Percentiles rank a stretch among this genome's conserved stretches.
phyloP scores from a whole-genome alignment of 2,113 vertebrate genomes.

The Osmerus mordax region DNA sequence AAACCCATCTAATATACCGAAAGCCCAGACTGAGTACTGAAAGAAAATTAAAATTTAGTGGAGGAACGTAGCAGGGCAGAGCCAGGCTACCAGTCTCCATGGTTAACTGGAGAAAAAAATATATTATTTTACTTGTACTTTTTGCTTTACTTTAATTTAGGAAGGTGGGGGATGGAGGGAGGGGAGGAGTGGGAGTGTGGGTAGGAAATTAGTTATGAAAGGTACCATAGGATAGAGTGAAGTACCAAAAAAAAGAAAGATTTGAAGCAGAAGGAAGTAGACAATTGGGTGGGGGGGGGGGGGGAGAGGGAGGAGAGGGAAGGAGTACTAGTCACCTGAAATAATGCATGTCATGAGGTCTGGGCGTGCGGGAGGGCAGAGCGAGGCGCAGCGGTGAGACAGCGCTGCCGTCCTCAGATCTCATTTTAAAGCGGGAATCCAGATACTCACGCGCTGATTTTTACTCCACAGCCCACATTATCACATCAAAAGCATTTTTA shows the following conservation, averaged over 20 bases:
- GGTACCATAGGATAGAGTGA: neutral
- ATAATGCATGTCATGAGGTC: constrained; percentile 5
- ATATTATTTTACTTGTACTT: no score
- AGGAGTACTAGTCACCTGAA: constrained; percentile 25
- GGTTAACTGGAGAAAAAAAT: neutral
- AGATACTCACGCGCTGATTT: neutral
- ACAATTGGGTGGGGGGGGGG: neutral
- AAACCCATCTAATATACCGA: no score
- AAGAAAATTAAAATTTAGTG: no score
- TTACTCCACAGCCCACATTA: constrained; percentile 33
- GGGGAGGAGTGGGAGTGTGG: neutral
- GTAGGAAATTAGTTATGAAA: neutral
- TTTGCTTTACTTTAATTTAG: neutral
- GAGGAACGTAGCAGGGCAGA: no score
- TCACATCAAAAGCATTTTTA: constrained; percentile 33
- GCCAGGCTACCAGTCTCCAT: neutral
- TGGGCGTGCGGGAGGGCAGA: neutral
- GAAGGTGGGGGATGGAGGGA: neutral
- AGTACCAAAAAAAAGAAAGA: neutral
- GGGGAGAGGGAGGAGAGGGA: neutral
- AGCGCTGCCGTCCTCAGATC: constrained; percentile 9
- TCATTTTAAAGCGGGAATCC: neutral
- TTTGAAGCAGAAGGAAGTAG: neutral
- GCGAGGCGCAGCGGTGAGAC: neutral
- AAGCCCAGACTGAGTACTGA: no score